Percentiles rank a stretch among this genome's conserved stretches.
Evolutionary conservation across 2,888 invertebrate genomes (phyloP).

Genomic region (Rhogogaster chlorosoma): DNA sequence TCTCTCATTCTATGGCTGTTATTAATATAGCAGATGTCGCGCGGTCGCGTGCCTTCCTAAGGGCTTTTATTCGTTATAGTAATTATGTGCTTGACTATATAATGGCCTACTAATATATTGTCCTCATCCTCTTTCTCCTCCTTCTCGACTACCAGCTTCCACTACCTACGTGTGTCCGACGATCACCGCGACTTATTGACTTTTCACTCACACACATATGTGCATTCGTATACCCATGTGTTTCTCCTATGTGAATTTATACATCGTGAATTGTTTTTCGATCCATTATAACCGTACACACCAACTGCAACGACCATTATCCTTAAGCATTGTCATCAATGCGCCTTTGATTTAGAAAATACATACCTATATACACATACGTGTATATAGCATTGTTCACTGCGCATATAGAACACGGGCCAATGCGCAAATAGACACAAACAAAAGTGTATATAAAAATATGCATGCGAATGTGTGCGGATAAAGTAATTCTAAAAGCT

Average conservation of each 20-base stretch:
- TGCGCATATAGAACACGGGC: no score
- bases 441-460: background rate
- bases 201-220: background rate
- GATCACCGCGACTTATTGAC: background rate
- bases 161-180: background rate
- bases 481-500: no score
- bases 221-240: background rate
- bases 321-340: background rate
- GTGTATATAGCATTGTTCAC: no score
- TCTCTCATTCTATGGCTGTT: background rate
- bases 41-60: constrained; percentile 40
- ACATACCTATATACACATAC: no score
- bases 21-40: constrained; percentile 41
- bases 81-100: constrained; percentile 35
- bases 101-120: constrained; percentile 37
- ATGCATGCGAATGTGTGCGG: no score
- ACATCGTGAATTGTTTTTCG: no score
- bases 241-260: background rate
- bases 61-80: constrained; percentile 34
- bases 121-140: background rate
- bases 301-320: background rate
- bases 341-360: background rate
- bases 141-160: background rate
- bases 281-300: background rate
- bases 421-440: background rate